Evolutionary conservation across 2,888 invertebrate species (phyloP).

Genomic region (Coelopa pilipes): DNA sequence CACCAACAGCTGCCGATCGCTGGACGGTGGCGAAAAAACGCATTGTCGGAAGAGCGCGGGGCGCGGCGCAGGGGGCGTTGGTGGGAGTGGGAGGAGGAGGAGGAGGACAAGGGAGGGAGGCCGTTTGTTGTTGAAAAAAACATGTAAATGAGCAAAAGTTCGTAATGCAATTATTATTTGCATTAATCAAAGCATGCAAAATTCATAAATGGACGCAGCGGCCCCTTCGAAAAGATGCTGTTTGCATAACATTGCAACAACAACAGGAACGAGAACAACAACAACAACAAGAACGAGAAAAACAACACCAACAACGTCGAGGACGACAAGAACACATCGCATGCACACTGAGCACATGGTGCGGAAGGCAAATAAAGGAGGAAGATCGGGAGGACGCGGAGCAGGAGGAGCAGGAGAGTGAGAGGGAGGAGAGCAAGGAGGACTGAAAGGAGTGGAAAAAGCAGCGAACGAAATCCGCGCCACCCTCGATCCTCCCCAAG

Average conservation of each 20-base stretch:
- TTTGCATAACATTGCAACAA: conserved; percentile 18
- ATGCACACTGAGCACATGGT: conserved; percentile 16
- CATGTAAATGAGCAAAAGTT: conserved; percentile 36
- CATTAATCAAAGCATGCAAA: conserved; percentile 43
- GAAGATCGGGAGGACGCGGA: conserved; percentile 8
- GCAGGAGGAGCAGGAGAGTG: neutral
- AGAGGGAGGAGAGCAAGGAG: neutral
- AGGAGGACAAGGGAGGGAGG: too few species aligned
- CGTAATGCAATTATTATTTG: conserved; percentile 42
- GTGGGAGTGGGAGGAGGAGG: too few species aligned
- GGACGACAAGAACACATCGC: too few species aligned
- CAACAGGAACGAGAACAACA: too few species aligned
- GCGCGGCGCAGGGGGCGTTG: too few species aligned
- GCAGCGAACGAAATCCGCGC: too few species aligned
- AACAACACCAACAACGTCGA: too few species aligned
- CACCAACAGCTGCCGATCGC: too few species aligned
- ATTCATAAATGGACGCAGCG: conserved; percentile 35
- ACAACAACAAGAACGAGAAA: too few species aligned
- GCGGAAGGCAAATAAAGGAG: conserved; percentile 11
- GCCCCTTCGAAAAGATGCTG: neutral
- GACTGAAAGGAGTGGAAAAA: too few species aligned
- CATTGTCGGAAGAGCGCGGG: too few species aligned
- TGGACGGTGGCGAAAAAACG: conserved; percentile 13
- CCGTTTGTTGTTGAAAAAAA: conserved; percentile 12
- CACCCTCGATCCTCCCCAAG: too few species aligned